A percentile compares a stretch with the other conserved stretches of the same genome.
Conservation (phyloP, 2,113 vertebrate species). For the Albula goreensis region DNA sequence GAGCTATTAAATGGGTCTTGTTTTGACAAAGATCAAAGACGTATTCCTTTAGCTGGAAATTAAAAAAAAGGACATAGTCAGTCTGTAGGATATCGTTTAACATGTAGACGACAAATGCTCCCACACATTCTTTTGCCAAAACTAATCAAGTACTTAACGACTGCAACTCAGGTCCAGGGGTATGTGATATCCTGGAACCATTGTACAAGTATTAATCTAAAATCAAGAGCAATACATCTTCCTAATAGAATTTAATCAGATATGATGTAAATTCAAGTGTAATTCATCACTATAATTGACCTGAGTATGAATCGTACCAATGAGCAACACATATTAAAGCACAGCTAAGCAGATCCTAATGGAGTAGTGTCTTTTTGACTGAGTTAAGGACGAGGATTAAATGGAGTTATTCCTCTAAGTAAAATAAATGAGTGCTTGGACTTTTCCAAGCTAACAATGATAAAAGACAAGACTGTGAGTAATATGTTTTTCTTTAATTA, state of each 20-base stretch:
- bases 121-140: neutral
- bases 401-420: neutral
- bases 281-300: neutral
- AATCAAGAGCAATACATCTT: neutral
- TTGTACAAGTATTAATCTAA: neutral
- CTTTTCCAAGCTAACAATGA: neutral
- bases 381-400: neutral
- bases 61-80: constrained; percentile 40
- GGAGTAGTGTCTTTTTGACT: neutral
- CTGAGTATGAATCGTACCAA: neutral
- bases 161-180: neutral
- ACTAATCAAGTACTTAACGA: neutral
- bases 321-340: neutral
- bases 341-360: neutral
- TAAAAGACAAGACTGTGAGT: neutral
- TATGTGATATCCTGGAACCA: neutral
- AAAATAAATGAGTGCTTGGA: neutral
- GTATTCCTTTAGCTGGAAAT: constrained; percentile 12
- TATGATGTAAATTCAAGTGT: neutral
- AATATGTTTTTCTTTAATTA: neutral
- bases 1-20: neutral
- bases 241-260: neutral
- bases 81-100: neutral
- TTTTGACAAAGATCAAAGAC: neutral
- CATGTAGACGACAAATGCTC: neutral